A percentile compares a stretch with the other conserved stretches of the same genome.
phyloP scores from a whole-genome alignment of 2,797 vertebrate genomes.

The Macrochelys suwanniensis region DNA sequence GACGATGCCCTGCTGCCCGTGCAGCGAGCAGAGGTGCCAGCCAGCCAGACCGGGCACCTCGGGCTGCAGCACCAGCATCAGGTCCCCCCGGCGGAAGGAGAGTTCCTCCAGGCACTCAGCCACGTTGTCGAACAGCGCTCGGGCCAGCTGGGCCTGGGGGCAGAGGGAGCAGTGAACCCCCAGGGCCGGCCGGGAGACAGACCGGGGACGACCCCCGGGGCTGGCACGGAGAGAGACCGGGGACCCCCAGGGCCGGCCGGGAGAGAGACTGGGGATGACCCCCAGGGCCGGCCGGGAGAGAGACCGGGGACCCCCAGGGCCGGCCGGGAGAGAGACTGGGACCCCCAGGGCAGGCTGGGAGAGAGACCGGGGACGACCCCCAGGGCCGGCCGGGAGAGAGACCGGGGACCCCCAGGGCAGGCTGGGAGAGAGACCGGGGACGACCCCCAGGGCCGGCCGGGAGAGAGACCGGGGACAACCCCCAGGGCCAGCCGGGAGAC shows the following conservation, averaged over 20 bases:
- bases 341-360: no score
- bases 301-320: no score
- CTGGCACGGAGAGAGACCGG: no score
- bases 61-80: conserved; percentile 91
- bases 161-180: not conserved
- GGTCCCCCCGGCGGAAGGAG: conserved; percentile 92
- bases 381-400: no score
- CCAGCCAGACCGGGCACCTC: conserved; percentile 88
- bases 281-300: no score
- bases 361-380: no score
- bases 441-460: not conserved
- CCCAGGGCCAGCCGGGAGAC: not conserved
- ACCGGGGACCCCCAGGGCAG: no score
- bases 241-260: no score
- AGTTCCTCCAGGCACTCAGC: conserved; percentile 94
- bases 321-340: not conserved
- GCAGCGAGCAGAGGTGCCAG: conserved; percentile 94
- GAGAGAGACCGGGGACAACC: no score
- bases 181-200: not conserved
- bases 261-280: no score
- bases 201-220: no score
- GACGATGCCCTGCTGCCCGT: conserved; percentile 92
- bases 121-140: conserved; percentile 93
- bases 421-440: no score
- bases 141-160: conserved; percentile 90